Percentiles rank a stretch among this genome's conserved stretches.
Conservation (phyloP, 1,140 invertebrate genomes). For the Meteorus sp. region DNA sequence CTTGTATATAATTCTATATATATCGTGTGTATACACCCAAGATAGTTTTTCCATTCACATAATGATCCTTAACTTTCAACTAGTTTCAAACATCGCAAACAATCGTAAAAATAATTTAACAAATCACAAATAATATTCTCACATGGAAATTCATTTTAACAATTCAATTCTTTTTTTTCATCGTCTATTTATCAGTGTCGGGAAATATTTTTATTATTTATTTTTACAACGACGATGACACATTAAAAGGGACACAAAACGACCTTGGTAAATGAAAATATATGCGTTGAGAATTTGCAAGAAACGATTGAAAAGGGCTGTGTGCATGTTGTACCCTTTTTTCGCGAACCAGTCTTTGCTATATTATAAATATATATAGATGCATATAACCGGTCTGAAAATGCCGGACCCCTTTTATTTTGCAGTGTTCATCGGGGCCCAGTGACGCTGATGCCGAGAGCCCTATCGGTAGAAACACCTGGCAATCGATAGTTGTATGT, state of each 20-base stretch:
- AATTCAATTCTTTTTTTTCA: no score
- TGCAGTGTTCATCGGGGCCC: conserved; percentile 12
- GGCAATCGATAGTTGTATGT: conserved; percentile 45
- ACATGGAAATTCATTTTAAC: no score
- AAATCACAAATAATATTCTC: no score
- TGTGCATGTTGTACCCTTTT: neutral
- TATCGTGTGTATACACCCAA: neutral
- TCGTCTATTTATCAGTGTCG: no score
- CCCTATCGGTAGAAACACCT: conserved; percentile 44
- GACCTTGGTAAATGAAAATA: neutral
- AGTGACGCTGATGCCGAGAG: conserved; percentile 25
- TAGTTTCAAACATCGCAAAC: no score
- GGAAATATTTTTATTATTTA: no score
- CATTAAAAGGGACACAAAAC: neutral
- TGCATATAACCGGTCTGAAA: conserved; percentile 31
- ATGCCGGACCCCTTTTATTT: conserved; percentile 27
- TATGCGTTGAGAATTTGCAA: neutral
- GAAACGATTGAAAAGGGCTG: neutral
- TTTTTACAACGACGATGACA: no score
- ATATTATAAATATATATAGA: neutral
- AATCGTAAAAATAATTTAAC: no score
- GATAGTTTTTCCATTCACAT: neutral
- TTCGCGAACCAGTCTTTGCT: conserved; percentile 24
- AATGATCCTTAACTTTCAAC: no score
- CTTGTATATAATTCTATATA: no score